Base-by-base conservation (phyloP, 2,797 vertebrate species). In the Labeo calbasu region DNA sequence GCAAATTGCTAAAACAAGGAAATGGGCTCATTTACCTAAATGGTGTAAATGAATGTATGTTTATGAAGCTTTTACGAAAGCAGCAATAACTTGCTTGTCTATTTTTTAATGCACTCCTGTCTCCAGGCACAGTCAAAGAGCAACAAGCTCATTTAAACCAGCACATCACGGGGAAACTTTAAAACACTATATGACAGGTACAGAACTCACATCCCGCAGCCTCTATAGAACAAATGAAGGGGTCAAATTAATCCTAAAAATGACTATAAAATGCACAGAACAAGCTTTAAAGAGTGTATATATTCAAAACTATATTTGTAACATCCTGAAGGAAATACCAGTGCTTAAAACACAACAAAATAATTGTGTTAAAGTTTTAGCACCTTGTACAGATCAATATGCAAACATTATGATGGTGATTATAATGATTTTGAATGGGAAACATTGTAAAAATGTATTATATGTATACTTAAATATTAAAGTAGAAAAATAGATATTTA, bases 21-120 rank as follows among this genome's bases (percentile, higher is more conserved):
- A 89, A 89, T 84, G 81, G 86, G 85, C 91, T 93, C 91, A 92
- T 94, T 93, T 93, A 91, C 87, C 88, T 91, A 89, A 92, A 89
- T 88, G 91, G 88, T 89, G 86, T 90, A 90, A 89, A 86, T 89
- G 87, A 92, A 91, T 89, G 85, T 90, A 87, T 90, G 88, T 89
- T 91, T 88, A 90, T 87, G 84, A 87, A 88, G 83, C 81, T 88
- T 85, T 83, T 90, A 86, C 84, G 82, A 89, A 87, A 73, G 40
- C n/a, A 86, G 78, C 79, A 83, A 77, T 83, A 86, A 89, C 83
- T 85, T 82, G 63, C 82, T 83, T 63, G 79, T 84, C 73, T 79
- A 40, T 79, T 80, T 76, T 83, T 88, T 68, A 83, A 86, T 87
- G 69, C 11, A 81, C 73, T 77, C 25, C 46, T 78, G 84, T 87